These are phyloP conservation scores for Hydrolagus affinis DNA, from an alignment of 2,113 vertebrate genomes.

Conservation along the genomic window DNA sequence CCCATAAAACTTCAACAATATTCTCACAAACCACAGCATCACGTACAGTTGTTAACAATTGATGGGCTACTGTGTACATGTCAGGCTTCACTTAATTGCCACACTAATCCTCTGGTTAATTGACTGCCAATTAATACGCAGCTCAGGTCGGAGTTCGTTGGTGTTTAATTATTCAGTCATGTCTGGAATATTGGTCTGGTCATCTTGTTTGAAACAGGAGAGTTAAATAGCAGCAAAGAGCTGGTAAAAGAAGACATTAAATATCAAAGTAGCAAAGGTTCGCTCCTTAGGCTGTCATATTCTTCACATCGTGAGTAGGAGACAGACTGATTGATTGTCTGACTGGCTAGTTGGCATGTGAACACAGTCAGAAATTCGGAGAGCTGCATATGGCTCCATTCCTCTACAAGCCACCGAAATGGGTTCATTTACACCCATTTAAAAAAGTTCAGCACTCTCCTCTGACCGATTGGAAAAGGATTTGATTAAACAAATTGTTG, in stretches of 20 bases:
- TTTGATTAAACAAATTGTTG: slow-evolving; percentile 49
- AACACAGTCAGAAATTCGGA: background rate
- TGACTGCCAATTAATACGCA: background rate
- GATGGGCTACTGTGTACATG: background rate
- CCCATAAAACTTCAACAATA: background rate
- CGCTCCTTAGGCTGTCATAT: background rate
- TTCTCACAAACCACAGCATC: background rate
- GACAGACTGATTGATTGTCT: background rate
- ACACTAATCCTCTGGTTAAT: background rate
- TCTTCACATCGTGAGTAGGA: background rate
- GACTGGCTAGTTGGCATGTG: background rate
- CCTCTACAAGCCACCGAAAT: background rate
- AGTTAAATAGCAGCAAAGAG: background rate
- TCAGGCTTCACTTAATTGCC: background rate
- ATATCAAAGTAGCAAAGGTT: background rate
- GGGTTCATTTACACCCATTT: background rate
- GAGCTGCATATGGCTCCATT: background rate
- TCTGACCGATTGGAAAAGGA: slow-evolving; percentile 43
- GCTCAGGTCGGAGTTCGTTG: background rate
- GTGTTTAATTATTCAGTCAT: background rate
- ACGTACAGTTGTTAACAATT: background rate
- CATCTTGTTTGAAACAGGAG: background rate
- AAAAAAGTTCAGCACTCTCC: slow-evolving; percentile 9
- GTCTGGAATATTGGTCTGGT: background rate
- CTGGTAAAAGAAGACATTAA: background rate